Evolutionary conservation across 2,113 vertebrate species (phyloP).

Genomic region (Mola mola): DNA sequence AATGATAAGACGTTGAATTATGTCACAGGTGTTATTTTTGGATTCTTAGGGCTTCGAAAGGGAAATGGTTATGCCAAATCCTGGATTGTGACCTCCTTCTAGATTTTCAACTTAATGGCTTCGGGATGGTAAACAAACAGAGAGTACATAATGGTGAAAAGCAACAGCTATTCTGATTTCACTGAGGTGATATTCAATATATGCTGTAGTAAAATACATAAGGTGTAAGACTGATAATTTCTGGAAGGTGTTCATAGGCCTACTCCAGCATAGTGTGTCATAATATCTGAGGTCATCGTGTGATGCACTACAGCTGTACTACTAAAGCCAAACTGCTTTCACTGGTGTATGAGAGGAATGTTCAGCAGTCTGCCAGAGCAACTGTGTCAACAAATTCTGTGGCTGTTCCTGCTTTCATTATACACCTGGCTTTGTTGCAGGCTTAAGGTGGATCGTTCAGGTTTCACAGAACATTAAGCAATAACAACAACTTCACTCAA

Average conservation of each 20-base stretch:
- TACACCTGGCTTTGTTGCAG: too few relatives aligned
- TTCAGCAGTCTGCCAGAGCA: slow-evolving; percentile 17
- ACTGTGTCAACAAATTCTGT: slow-evolving; percentile 40
- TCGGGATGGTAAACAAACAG: background rate
- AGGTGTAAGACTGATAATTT: too few relatives aligned
- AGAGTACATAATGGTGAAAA: too few relatives aligned
- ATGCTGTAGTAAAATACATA: too few relatives aligned
- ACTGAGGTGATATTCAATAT: too few relatives aligned
- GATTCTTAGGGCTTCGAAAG: slow-evolving; percentile 14
- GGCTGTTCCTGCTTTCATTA: slow-evolving; percentile 3
- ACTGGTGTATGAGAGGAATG: background rate
- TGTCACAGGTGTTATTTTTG: slow-evolving; percentile 48
- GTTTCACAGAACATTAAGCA: background rate
- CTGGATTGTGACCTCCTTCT: slow-evolving; percentile 20
- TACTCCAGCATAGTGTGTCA: too few relatives aligned
- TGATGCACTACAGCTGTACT: too few relatives aligned
- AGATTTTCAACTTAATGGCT: background rate
- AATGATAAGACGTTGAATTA: slow-evolving; percentile 34
- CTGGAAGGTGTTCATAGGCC: too few relatives aligned
- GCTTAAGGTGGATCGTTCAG: too few relatives aligned
- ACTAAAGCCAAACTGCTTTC: too few relatives aligned
- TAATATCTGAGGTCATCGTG: too few relatives aligned
- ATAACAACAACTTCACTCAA: background rate
- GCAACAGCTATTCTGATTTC: too few relatives aligned
- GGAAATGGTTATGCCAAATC: slow-evolving; percentile 10